Evolutionary conservation across 2,797 vertebrate genomes (phyloP).

Genomic region (Pampus argenteus): DNA sequence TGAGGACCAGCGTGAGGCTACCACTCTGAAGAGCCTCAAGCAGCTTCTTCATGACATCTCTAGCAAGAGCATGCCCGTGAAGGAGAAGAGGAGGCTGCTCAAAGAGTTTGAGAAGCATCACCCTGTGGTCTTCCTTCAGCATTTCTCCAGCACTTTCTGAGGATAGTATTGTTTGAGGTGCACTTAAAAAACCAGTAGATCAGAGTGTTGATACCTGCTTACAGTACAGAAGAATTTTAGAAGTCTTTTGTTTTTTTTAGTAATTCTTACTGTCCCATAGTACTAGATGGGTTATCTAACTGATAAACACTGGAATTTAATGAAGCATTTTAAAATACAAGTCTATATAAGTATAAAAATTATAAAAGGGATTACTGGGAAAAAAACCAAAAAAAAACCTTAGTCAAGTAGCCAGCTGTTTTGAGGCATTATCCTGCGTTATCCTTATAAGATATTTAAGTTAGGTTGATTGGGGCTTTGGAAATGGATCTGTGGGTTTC

Average conservation of each 20-base stretch:
- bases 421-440: background rate
- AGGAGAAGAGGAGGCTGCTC: constrained; percentile 85
- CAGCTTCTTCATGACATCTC: constrained; percentile 81
- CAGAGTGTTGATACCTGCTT: background rate
- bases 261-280: background rate
- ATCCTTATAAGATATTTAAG: constrained; percentile 4
- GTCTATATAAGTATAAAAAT: background rate
- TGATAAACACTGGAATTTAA: background rate
- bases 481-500: background rate
- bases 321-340: background rate
- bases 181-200: constrained; percentile 1
- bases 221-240: constrained; percentile 3
- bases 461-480: constrained; percentile 3
- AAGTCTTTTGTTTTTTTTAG: background rate
- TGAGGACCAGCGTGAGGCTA: constrained; percentile 83
- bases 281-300: background rate
- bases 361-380: constrained; percentile 18
- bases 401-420: background rate
- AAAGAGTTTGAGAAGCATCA: constrained; percentile 90
- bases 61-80: constrained; percentile 73
- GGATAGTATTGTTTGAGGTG: background rate
- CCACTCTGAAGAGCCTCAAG: constrained; percentile 83
- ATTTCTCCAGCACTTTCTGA: constrained; percentile 77
- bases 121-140: constrained; percentile 82
- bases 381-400: background rate